These are phyloP conservation scores for Pollenia amentaria DNA, from an alignment of 2,888 invertebrate genomes.

Conservation along the genomic window DNA sequence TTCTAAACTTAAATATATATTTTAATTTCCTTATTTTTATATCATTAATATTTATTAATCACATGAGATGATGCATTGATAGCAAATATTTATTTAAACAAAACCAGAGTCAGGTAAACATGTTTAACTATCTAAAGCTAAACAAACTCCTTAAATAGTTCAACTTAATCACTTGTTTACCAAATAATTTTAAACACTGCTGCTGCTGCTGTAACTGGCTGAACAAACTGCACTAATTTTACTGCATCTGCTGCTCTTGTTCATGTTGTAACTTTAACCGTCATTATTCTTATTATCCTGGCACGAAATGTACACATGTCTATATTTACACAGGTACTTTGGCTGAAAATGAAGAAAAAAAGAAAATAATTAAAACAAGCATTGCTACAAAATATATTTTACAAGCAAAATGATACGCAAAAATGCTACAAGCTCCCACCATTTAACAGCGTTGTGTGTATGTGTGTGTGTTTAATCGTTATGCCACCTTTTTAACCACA, in stretches of 20 bases:
- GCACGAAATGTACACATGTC: conserved; percentile 36
- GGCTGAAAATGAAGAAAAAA: neutral
- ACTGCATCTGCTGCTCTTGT: neutral
- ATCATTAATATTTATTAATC: conserved; percentile 16
- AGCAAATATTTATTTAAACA: conserved; percentile 1
- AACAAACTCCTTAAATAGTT: conserved; percentile 15
- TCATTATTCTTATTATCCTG: conserved; percentile 26
- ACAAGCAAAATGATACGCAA: conserved; percentile 40
- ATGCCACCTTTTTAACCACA: conserved; percentile 52
- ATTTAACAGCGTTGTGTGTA: conserved; percentile 12
- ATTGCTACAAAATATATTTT: conserved; percentile 4
- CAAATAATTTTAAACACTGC: conserved; percentile 3
- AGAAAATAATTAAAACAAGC: conserved; percentile 13
- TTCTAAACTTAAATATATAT: no score
- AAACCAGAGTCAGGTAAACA: conserved; percentile 9
- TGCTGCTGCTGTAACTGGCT: neutral
- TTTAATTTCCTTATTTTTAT: neutral
- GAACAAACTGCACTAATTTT: neutral
- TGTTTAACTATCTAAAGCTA: neutral
- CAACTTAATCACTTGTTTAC: conserved; percentile 18
- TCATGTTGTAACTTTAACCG: neutral
- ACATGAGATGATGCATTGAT: conserved; percentile 20
- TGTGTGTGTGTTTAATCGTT: conserved; percentile 20
- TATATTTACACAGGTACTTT: conserved; percentile 51
- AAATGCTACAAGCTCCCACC: conserved; percentile 33